Evolutionary conservation across 2,113 vertebrate species (phyloP).

Genomic region (human (Homo sapiens)): DNA sequence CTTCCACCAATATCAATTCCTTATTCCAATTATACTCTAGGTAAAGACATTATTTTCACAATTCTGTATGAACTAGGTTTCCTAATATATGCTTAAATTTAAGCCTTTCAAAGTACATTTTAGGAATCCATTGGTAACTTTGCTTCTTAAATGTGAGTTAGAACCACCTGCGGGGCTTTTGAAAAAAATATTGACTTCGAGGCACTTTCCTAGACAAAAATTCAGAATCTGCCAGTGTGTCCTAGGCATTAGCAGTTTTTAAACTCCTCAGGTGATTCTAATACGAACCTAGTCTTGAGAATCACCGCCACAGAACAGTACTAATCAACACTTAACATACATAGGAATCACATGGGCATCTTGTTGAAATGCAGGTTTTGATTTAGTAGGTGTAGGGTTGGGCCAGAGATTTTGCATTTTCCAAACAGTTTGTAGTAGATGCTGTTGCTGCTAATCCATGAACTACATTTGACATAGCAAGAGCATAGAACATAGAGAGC

Average conservation of each 20-base stretch:
- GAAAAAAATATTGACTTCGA: background rate
- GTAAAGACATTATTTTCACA: background rate
- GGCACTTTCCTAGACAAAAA: background rate
- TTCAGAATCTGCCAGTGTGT: background rate
- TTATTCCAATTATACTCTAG: background rate
- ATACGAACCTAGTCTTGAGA: background rate
- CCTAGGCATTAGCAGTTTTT: background rate
- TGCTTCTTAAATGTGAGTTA: conserved; percentile 9
- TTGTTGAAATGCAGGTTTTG: background rate
- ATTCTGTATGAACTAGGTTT: background rate
- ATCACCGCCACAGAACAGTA: background rate
- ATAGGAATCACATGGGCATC: background rate
- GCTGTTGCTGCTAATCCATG: background rate
- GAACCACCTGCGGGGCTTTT: background rate
- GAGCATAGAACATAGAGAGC: background rate
- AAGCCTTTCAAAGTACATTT: conserved; percentile 21
- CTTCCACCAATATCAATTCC: background rate
- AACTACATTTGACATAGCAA: background rate
- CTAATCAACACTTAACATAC: background rate
- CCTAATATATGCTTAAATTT: background rate
- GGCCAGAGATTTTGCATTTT: background rate
- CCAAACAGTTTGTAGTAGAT: background rate
- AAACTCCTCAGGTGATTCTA: background rate
- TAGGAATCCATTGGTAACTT: background rate
- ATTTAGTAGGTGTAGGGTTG: background rate